phyloP scores from a whole-genome alignment of 2,888 invertebrate genomes.

The Synanthedon formicaeformis region DNA sequence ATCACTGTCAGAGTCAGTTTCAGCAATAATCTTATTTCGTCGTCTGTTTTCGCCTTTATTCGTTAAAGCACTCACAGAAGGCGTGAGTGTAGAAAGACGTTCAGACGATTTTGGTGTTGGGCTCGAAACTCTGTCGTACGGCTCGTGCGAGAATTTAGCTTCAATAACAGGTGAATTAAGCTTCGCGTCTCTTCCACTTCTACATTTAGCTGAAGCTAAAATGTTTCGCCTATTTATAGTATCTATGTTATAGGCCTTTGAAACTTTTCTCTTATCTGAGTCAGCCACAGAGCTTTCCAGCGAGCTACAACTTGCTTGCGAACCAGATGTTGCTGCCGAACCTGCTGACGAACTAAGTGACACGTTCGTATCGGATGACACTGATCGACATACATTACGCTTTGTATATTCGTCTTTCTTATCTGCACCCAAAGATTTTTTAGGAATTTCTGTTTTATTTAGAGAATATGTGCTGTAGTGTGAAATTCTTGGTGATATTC shows the following conservation, averaged over 20 bases:
- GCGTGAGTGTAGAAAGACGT: conserved; percentile 67
- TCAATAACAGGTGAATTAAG: conserved; percentile 79
- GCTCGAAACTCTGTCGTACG: conserved; percentile 61
- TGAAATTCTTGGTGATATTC: conserved; percentile 56
- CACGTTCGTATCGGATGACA: conserved; percentile 80
- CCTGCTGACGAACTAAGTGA: conserved; percentile 77
- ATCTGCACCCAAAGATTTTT: conserved; percentile 35
- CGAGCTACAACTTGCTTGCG: conserved; percentile 77
- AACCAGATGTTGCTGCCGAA: conserved; percentile 80
- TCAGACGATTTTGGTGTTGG: conserved; percentile 60
- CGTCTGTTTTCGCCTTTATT: conserved; percentile 64
- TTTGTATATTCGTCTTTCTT: conserved; percentile 62
- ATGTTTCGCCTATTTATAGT: conserved; percentile 89
- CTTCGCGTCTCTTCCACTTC: conserved; percentile 83
- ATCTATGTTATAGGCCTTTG: conserved; percentile 84
- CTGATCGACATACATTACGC: conserved; percentile 73
- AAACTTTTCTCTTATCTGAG: conserved; percentile 74
- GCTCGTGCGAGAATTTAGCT: conserved; percentile 76
- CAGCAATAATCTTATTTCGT: conserved; percentile 56
- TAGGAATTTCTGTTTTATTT: conserved; percentile 52
- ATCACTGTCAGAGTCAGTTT: conserved; percentile 54
- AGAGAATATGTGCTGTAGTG: conserved; percentile 51
- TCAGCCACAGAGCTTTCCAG: conserved; percentile 74
- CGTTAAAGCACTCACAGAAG: conserved; percentile 63
- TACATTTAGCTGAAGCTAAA: conserved; percentile 85